Evolutionary conservation across 2,888 invertebrate genomes (phyloP).

Genomic region (Megalurothrips usitatus): DNA sequence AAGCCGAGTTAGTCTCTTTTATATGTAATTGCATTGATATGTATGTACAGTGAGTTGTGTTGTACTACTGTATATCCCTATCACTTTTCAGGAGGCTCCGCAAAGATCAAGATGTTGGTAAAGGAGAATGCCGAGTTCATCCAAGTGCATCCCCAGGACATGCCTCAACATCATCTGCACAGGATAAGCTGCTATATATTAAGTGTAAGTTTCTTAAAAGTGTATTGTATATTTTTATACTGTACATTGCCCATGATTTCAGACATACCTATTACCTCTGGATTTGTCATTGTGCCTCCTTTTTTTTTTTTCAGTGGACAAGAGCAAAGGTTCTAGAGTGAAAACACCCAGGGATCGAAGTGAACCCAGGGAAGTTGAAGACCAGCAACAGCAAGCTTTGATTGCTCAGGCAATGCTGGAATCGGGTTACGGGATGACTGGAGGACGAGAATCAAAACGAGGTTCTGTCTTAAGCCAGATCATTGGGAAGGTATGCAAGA

Average conservation of each 20-base stretch:
- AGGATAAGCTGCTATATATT: background rate
- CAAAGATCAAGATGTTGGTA: constrained; percentile 25
- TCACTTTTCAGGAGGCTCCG: constrained; percentile 21
- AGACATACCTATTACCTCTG: too few relatives aligned
- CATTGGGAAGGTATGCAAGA: background rate
- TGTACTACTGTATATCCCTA: background rate
- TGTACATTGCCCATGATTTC: background rate
- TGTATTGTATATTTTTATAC: background rate
- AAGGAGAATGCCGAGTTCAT: constrained; percentile 38
- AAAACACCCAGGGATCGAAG: background rate
- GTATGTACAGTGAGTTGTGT: too few relatives aligned
- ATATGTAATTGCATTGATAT: background rate
- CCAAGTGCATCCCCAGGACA: constrained; percentile 30
- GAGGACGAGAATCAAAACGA: background rate
- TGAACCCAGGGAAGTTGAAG: background rate
- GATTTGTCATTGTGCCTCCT: too few relatives aligned
- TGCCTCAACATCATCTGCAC: background rate
- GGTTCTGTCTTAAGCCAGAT: background rate
- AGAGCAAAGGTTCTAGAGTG: background rate
- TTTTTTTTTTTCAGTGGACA: background rate
- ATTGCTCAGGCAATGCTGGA: constrained; percentile 6
- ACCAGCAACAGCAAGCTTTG: background rate
- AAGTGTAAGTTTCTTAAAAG: background rate
- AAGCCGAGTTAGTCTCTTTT: background rate
- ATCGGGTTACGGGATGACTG: background rate